Conservation (phyloP, 2,888 invertebrate species). For the Megastigmus dorsalis region DNA sequence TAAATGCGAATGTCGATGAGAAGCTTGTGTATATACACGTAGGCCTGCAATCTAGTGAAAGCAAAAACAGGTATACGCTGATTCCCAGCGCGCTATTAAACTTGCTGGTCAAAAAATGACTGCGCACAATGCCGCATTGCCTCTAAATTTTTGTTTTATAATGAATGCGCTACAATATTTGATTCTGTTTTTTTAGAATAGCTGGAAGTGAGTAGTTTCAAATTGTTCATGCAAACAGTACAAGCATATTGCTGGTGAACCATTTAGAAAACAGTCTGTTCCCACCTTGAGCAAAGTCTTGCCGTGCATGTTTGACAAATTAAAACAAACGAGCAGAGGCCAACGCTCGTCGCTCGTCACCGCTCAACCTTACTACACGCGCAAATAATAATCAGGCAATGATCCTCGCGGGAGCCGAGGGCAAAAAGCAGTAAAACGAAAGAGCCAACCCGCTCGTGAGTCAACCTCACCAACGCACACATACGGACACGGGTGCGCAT, state of each 20-base stretch:
- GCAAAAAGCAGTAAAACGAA: constrained; percentile 23
- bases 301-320: constrained; percentile 11
- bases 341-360: not conserved
- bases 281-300: not conserved
- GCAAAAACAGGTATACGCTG: too few species aligned
- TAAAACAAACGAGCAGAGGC: not conserved
- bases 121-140: too few species aligned
- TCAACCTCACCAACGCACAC: not conserved
- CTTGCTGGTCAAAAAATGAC: too few species aligned
- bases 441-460: not conserved
- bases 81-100: too few species aligned
- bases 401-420: constrained; percentile 25
- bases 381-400: constrained; percentile 41
- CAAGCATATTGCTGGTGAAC: too few species aligned
- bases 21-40: not conserved
- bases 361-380: constrained; percentile 15
- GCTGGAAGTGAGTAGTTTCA: too few species aligned
- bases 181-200: too few species aligned
- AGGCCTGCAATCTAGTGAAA: not conserved
- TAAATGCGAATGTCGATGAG: not conserved
- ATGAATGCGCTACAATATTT: too few species aligned
- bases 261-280: not conserved
- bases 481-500: not conserved
- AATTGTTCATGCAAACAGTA: too few species aligned
- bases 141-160: too few species aligned